Conservation (phyloP, 2,888 invertebrate species). For the Clivina fossor region DNA sequence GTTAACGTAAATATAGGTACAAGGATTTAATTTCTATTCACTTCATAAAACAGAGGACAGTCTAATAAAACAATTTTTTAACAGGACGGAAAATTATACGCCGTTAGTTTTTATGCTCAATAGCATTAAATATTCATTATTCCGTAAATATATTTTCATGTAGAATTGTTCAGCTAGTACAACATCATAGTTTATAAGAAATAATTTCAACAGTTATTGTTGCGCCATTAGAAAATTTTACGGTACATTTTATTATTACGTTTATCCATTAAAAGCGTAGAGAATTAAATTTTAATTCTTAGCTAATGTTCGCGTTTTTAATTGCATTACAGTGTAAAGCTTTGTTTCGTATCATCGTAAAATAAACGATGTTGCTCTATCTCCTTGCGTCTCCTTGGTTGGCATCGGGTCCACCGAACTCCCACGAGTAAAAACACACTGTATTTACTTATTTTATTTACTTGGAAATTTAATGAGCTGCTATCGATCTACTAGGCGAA, state of each 20-base stretch:
- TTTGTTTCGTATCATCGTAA: conserved; percentile 25
- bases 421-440: conserved; percentile 18
- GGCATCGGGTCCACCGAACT: too few species aligned
- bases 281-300: conserved; percentile 27
- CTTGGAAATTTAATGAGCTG: conserved; percentile 26
- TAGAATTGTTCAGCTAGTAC: conserved; percentile 9
- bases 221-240: conserved; percentile 29
- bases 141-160: conserved; percentile 16
- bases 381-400: too few species aligned
- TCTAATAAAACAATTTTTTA: conserved; percentile 13
- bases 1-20: too few species aligned
- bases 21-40: too few species aligned
- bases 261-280: conserved; percentile 26
- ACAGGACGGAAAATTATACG: conserved; percentile 20
- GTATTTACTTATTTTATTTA: conserved; percentile 28
- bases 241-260: conserved; percentile 26
- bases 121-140: conserved; percentile 14
- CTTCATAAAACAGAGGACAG: too few species aligned
- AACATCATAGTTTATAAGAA: conserved; percentile 25
- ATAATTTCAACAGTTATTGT: conserved; percentile 28
- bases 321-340: conserved; percentile 28
- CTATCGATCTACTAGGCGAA: conserved; percentile 17
- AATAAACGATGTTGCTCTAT: conserved; percentile 29
- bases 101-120: conserved; percentile 21
- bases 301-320: conserved; percentile 31